Base-by-base conservation (phyloP, 2,797 vertebrate genomes). In the Momotus momota region DNA sequence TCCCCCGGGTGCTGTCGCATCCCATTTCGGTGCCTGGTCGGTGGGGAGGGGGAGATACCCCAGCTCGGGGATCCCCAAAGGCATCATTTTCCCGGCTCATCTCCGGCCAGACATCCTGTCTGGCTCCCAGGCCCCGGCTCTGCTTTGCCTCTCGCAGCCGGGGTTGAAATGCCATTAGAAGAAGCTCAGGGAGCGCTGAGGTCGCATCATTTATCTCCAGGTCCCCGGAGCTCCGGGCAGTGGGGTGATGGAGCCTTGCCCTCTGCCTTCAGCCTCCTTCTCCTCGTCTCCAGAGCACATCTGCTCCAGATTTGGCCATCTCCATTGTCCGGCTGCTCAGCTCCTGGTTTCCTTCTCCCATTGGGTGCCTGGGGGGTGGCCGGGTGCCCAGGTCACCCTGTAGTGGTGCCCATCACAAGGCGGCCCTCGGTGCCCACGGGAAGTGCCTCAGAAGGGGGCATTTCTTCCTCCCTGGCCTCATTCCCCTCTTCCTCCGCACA, bases 91-190 rank as follows among this genome's bases (percentile, higher is more conserved):
- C 78, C 84, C 23, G 0, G 78, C 66, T 86, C 79, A 57, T 84
- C 84, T 91, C 75, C 57, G 18, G 80, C 80, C 95, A 94, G 93
- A 93, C 88, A 75, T 88, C 94, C 94, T 73, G 88, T 58, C 90
- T 71, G 79, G n/a, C 57, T 58, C 60, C 78, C 38, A 6, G 12
- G 60, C 27, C 49, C 38, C 0, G 5, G 20, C 83, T 90, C 87
- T 74, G 92, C 1, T 86, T 62, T 48, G 55, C 66, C 40, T 65
- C 84, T 77, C 17, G 1, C 88, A 48, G 70, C 48, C 57, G 0
- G 43, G 20, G 14, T 0, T 61, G 80, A 73, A 81, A 80, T 10
- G 38, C 64, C 60, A 43, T 79, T 48, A 82, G 35, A 51, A 51
- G 85, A 72, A 64, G 67, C 55, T 1, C 19, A 1, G 81, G 57